These are phyloP conservation scores for Merops nubicus DNA, from an alignment of 2,113 vertebrate genomes.

Conservation along the genomic window DNA sequence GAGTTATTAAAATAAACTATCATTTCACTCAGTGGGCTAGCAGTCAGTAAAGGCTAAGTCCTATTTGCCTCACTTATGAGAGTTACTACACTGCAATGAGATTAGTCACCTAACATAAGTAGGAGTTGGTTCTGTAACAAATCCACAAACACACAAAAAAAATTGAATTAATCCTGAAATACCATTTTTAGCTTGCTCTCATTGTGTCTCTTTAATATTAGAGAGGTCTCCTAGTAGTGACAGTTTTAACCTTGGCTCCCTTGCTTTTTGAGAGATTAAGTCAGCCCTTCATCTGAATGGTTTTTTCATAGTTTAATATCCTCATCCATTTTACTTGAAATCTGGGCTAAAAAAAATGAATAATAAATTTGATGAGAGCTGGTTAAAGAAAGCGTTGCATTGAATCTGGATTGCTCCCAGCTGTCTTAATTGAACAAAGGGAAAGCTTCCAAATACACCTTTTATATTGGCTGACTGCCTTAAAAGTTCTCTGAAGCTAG, in stretches of 20 bases:
- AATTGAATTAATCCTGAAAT: background rate
- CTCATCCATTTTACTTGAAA: conserved; percentile 35
- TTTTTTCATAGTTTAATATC: conserved; percentile 20
- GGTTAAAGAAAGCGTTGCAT: conserved; percentile 17
- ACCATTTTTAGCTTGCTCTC: conserved; percentile 43
- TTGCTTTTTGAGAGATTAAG: background rate
- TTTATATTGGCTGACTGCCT: conserved; percentile 4
- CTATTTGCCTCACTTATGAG: background rate
- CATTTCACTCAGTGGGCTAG: background rate
- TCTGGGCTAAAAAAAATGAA: background rate
- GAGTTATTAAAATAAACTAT: background rate
- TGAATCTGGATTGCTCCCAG: conserved; percentile 36
- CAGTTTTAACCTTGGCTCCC: conserved; percentile 31
- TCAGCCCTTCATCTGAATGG: background rate
- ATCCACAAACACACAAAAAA: conserved; percentile 20
- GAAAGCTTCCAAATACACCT: conserved; percentile 55
- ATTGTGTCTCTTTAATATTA: conserved; percentile 46
- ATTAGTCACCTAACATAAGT: conserved; percentile 56
- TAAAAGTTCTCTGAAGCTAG: background rate
- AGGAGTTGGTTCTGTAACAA: conserved; percentile 46
- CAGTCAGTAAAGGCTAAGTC: conserved; percentile 6
- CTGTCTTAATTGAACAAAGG: conserved; percentile 58
- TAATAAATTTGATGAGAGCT: conserved; percentile 39
- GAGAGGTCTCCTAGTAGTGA: conserved; percentile 17
- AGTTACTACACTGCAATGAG: conserved; percentile 28